These are phyloP conservation scores for Aporrectodea caliginosa DNA, from an alignment of 1,140 invertebrate species.

Conservation along the genomic window DNA sequence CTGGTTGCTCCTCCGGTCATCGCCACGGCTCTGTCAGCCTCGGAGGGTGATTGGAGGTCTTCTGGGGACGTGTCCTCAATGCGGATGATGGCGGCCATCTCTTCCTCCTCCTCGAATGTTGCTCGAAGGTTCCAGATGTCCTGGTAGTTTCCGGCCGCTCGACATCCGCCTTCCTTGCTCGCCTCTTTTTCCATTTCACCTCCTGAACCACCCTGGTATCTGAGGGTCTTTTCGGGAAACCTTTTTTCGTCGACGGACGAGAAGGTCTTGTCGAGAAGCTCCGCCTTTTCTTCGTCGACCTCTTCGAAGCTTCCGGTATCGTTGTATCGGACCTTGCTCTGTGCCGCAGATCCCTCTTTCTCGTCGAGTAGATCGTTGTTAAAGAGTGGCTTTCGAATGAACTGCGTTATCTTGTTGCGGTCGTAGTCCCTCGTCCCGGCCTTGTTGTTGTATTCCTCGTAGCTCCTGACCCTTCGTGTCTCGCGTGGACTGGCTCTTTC, in stretches of 20 bases:
- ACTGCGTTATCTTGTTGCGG: slow-evolving; percentile 49
- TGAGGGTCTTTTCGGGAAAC: not conserved
- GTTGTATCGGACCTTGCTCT: slow-evolving; percentile 59
- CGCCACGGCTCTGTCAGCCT: not conserved
- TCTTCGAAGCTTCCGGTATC: slow-evolving; percentile 60
- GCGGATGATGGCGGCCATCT: slow-evolving; percentile 49
- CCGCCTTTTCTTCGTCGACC: slow-evolving; percentile 44
- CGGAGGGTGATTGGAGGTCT: not conserved
- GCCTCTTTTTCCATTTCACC: no score
- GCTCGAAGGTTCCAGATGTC: slow-evolving; percentile 59
- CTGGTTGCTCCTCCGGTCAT: no score
- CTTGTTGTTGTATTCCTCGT: slow-evolving; percentile 41
- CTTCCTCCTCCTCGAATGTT: slow-evolving; percentile 60
- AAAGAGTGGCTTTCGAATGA: slow-evolving; percentile 47
- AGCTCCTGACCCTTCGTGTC: slow-evolving; percentile 44
- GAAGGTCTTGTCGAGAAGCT: not conserved
- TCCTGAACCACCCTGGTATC: not conserved
- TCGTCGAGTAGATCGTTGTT: slow-evolving; percentile 29
- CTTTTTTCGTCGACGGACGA: not conserved
- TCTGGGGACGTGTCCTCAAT: slow-evolving; percentile 44
- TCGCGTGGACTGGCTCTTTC: slow-evolving; percentile 13
- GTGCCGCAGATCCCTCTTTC: slow-evolving; percentile 35
- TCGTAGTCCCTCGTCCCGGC: slow-evolving; percentile 37
- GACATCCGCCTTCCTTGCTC: not conserved
- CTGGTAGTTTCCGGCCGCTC: slow-evolving; percentile 49